A percentile compares a stretch with the other conserved stretches of the same genome.
These are phyloP conservation scores for Gobius niger DNA, from an alignment of 2,113 vertebrate genomes.

Conservation along the genomic window DNA sequence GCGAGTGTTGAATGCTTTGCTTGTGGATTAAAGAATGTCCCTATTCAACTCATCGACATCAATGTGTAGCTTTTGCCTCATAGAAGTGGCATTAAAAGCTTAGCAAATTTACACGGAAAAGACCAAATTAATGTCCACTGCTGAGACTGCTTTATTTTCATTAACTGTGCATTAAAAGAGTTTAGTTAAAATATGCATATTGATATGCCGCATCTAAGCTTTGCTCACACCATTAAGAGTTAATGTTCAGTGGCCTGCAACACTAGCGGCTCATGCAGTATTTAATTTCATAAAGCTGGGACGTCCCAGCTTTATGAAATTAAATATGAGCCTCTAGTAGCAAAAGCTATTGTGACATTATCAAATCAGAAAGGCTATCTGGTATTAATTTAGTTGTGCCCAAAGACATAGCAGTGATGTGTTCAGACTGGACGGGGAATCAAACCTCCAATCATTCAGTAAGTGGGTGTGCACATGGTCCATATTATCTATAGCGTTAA, in stretches of 20 bases:
- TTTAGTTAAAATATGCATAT: constrained; percentile 45
- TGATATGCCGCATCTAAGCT: constrained; percentile 30
- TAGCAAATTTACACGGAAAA: constrained; percentile 49
- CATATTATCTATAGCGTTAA: too few relatives aligned
- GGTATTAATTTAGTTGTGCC: too few relatives aligned
- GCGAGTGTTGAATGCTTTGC: constrained; percentile 57
- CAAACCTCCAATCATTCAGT: too few relatives aligned
- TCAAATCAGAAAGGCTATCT: too few relatives aligned
- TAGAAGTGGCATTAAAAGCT: constrained; percentile 67
- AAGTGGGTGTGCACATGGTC: too few relatives aligned
- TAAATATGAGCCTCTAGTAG: too few relatives aligned
- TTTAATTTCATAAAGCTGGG: too few relatives aligned
- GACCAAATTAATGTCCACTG: constrained; percentile 45
- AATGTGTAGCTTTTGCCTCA: constrained; percentile 47
- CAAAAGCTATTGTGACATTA: too few relatives aligned
- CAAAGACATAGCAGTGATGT: too few relatives aligned
- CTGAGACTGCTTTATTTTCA: constrained; percentile 29
- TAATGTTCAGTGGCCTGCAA: background rate
- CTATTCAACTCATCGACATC: constrained; percentile 59
- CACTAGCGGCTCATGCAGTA: too few relatives aligned
- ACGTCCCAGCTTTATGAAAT: too few relatives aligned
- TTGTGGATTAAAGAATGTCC: constrained; percentile 64
- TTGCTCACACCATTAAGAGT: constrained; percentile 4
- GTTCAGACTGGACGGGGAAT: too few relatives aligned
- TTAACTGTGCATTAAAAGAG: constrained; percentile 52